Evolutionary conservation across 2,888 invertebrate species (phyloP), one percentile per base, ranked within the genome.

Genomic region (Auanema sp.): DNA sequence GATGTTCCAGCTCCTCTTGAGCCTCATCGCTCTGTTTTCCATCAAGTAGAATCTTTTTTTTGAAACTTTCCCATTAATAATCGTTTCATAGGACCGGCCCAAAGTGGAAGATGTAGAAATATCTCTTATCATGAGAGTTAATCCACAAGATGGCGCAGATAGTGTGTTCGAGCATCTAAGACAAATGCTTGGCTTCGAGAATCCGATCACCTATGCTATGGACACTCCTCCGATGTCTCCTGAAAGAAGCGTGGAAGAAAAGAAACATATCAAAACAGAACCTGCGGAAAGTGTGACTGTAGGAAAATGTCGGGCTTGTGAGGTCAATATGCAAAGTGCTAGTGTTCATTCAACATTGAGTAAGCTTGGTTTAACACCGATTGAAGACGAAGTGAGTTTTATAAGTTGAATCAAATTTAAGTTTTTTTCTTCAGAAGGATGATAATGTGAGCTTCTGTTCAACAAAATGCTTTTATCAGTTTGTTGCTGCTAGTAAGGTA

Each of bases 391-490:
- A 21, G 66, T 58, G 44, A 44, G 52, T 40, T 33, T 33, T 33
- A 5, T 33, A 5, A 60, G 6, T 52, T 10, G n/a, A 47, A 18
- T 47, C 16, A 18, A 47, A 5, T 18, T 5, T 47, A 47, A 47
- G 18, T 47, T 18, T 10, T 18, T 12, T 12, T 60, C 12, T 52
- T 51, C 62, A 76, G 76, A 71, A 75, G 44, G 85, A 85, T 42
- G 85, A 86, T 25, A 84, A 84, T 64, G 83, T 85, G 18, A 82
- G 82, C 4, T 96, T 96, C 86, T 96, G 96, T 84, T 91, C 92
- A 75, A 89, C 90, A 58, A 89, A 90, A 71, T 96, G 96, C 84
- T 93, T 91, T 85, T 90, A 91, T 87, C 91, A 92, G 84, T 93
- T 92, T 84, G 89, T 90, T 33, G 85, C 89, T 24, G 88, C 89